Conservation (phyloP, 2,113 vertebrate genomes). For the Marmota flaviventris region DNA sequence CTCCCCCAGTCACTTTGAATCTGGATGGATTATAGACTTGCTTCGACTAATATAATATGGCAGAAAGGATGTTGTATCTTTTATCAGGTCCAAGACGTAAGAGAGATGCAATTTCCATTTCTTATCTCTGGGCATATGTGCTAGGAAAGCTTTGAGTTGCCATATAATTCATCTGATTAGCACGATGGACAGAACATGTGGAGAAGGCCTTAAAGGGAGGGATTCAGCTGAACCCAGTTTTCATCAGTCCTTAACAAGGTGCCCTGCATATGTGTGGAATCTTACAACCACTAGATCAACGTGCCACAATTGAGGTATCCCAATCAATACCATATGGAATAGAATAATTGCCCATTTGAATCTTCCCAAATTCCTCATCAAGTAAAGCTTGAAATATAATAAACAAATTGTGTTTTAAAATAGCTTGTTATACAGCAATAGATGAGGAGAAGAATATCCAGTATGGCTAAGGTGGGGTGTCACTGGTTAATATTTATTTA, state of each 20-base stretch:
- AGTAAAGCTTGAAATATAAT: constrained; percentile 41
- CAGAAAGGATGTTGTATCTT: neutral
- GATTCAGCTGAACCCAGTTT: neutral
- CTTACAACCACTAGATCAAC: neutral
- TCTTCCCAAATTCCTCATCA: neutral
- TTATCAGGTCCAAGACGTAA: neutral
- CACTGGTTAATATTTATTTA: neutral
- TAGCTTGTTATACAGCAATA: neutral
- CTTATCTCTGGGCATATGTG: neutral
- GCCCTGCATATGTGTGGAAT: neutral
- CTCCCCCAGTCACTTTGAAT: neutral
- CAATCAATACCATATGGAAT: neutral
- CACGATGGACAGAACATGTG: neutral
- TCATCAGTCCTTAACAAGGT: neutral
- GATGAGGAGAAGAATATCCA: constrained; percentile 29
- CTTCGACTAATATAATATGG: constrained; percentile 27
- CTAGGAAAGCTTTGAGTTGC: neutral
- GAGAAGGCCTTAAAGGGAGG: neutral
- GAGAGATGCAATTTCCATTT: neutral
- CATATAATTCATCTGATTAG: neutral
- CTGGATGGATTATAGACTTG: neutral
- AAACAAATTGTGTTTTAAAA: neutral
- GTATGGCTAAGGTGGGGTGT: neutral
- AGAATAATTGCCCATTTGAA: constrained; percentile 3
- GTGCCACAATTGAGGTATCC: neutral